Base-by-base conservation (phyloP, 2,888 invertebrate genomes). In the Drosophila pullipes region DNA sequence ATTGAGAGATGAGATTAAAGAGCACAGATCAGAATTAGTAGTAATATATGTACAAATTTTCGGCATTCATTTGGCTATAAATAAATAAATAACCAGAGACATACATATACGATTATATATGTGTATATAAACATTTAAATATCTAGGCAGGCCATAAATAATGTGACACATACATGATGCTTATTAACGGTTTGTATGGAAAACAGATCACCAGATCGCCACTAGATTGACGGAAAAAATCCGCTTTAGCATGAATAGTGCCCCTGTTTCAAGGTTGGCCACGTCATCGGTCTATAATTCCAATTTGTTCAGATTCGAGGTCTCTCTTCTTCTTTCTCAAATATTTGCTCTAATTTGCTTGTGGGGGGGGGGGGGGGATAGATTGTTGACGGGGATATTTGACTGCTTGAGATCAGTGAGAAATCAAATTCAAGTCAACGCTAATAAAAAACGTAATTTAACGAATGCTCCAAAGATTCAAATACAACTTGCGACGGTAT, bases 41-140 rank as follows among this genome's bases (percentile, higher is more conserved):
- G 33, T 49, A 49, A 10, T 3, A 16, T 55, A 63, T 68, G 33
- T 30, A 25, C 35, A 62, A 50, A 78, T 80, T 53, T 57, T 53
- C 61, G 39, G 37, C 67, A 78, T 78, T 80, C 78, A 67, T 57
- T 50, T 66, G 58, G 78, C 89, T 88, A 84, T 81, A 88, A 83
- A 83, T 78, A 77, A 28, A 55, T 18, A 25, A 7, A 18, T 25
- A 18, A 4, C 16, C 1, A 57, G 25, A 57, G 1, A 57, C 25
- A 57, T 10, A 57, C 16, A 30, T 37, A 47, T 25, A 9, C 22
- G 9, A 47, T 25, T 47, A 28, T 25, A 11, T 49, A 60, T 64
- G 53, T 50, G 61, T 74, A 58, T 70, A 57, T 61, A 44, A 54
- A 59, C 41, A 57, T 33, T 64, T 66, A 47, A 47, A 47, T 25